A percentile compares a stretch with the other conserved stretches of the same genome.
These are phyloP conservation scores for Halocaridina rubra DNA, from an alignment of 2,888 invertebrate genomes.

Conservation along the genomic window DNA sequence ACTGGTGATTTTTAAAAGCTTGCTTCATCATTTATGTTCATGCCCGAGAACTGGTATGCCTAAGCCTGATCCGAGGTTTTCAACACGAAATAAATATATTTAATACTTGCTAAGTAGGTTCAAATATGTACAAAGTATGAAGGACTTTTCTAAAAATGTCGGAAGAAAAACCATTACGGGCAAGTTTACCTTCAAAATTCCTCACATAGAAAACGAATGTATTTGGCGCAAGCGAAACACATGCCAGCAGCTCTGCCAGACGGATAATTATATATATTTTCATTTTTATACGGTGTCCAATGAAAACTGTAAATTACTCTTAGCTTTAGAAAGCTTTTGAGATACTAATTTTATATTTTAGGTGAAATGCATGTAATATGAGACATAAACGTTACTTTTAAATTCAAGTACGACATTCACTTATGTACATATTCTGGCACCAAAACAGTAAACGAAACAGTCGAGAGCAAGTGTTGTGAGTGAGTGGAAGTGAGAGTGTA, in stretches of 20 bases:
- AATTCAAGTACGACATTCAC: slow-evolving; percentile 14
- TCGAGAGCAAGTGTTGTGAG: slow-evolving; percentile 16
- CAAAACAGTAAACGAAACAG: slow-evolving; percentile 51
- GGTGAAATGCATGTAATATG: background rate
- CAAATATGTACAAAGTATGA: too few species aligned
- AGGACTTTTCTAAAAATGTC: too few species aligned
- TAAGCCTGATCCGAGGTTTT: too few species aligned
- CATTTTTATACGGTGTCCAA: background rate
- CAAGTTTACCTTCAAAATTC: background rate
- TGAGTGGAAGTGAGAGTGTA: background rate
- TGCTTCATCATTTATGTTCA: background rate
- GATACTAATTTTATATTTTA: background rate
- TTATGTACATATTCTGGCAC: slow-evolving; percentile 21
- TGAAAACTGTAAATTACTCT: background rate
- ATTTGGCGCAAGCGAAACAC: slow-evolving; percentile 28
- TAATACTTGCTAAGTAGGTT: background rate
- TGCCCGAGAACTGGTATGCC: too few species aligned
- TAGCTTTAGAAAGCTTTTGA: background rate
- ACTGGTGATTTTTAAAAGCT: background rate
- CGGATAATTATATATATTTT: background rate
- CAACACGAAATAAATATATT: background rate
- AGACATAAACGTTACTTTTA: background rate
- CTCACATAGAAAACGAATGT: slow-evolving; percentile 30
- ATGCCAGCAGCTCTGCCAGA: slow-evolving; percentile 17
- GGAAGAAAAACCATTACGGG: background rate